These are phyloP conservation scores for Leptocoma aspasia DNA, from an alignment of 2,113 vertebrate genomes.

Conservation along the genomic window DNA sequence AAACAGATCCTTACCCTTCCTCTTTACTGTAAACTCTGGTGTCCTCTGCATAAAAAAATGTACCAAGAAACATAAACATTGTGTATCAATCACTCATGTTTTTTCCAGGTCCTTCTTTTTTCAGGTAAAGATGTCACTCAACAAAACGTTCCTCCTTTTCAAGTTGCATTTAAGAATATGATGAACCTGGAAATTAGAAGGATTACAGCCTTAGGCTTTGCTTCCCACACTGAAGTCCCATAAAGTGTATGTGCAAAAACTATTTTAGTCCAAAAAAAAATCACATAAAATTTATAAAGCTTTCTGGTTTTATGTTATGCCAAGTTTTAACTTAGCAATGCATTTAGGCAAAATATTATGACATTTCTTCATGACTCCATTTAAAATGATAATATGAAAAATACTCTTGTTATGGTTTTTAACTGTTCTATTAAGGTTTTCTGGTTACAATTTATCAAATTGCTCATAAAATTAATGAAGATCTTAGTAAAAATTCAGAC, in stretches of 20 bases:
- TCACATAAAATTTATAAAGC: neutral
- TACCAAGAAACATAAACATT: neutral
- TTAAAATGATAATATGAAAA: neutral
- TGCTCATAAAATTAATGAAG: neutral
- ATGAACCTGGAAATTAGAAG: neutral
- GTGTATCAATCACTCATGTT: neutral
- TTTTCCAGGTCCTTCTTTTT: neutral
- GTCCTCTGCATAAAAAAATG: neutral
- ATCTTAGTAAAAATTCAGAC: neutral
- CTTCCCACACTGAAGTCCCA: neutral
- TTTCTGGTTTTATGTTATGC: neutral
- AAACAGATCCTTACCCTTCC: neutral
- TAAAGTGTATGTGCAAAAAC: neutral
- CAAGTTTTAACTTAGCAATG: neutral
- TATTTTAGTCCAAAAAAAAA: neutral
- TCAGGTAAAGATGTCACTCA: neutral
- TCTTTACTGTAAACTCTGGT: neutral
- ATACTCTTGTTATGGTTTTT: neutral
- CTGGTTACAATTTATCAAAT: neutral
- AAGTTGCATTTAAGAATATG: neutral
- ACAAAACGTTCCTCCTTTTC: accelerated
- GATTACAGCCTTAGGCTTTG: neutral
- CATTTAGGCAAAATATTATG: neutral
- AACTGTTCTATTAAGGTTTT: neutral
- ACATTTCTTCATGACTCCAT: neutral